A percentile compares a stretch with the other conserved stretches of the same genome.
These are phyloP conservation scores for Drosophila kanekoi DNA, from an alignment of 2,888 invertebrate species.

Conservation along the genomic window DNA sequence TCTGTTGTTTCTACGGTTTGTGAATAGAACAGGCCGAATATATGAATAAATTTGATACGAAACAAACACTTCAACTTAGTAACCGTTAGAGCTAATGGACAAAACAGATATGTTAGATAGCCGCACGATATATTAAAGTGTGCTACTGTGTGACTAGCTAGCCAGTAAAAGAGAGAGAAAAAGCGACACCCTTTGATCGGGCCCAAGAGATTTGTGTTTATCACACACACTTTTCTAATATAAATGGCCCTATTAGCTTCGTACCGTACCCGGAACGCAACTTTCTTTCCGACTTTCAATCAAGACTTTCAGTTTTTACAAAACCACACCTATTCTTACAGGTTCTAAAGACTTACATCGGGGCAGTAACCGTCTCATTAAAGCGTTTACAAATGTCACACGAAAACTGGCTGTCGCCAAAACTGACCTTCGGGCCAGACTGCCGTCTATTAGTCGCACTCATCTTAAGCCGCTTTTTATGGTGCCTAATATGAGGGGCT, in stretches of 20 bases:
- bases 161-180: not conserved
- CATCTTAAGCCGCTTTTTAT: slow-evolving; percentile 24
- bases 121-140: slow-evolving; percentile 29
- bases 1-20: slow-evolving; percentile 9
- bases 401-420: slow-evolving; percentile 22
- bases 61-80: slow-evolving; percentile 39
- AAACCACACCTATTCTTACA: slow-evolving; percentile 37
- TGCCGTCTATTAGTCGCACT: not conserved
- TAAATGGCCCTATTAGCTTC: slow-evolving; percentile 46
- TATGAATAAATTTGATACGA: slow-evolving; percentile 58
- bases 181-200: slow-evolving; percentile 8
- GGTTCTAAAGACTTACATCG: slow-evolving; percentile 46
- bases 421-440: slow-evolving; percentile 27
- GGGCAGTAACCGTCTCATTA: slow-evolving; percentile 14
- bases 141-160: slow-evolving; percentile 59
- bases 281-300: slow-evolving; percentile 67
- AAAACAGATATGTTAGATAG: slow-evolving; percentile 43
- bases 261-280: slow-evolving; percentile 33
- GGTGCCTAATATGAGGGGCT: slow-evolving; percentile 1
- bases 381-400: slow-evolving; percentile 47
- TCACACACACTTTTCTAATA: slow-evolving; percentile 54
- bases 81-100: slow-evolving; percentile 65
- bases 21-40: slow-evolving; percentile 38
- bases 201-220: slow-evolving; percentile 12
- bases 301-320: slow-evolving; percentile 68